phyloP scores from a whole-genome alignment of 2,888 invertebrate genomes.

The Apodemia mormo region DNA sequence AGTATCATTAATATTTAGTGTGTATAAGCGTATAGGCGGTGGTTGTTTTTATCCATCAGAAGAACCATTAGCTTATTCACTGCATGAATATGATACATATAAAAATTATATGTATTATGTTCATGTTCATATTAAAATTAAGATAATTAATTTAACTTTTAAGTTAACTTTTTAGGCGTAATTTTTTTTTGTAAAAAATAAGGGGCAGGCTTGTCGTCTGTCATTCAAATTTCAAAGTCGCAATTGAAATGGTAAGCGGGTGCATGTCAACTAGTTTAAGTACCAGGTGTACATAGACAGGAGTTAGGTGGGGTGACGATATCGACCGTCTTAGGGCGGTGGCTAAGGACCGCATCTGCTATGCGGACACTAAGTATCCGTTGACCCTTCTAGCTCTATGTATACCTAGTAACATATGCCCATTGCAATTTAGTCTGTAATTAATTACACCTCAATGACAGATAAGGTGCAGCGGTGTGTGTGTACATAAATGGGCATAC shows the following conservation, averaged over 20 bases:
- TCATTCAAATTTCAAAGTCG: no score
- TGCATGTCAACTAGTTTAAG: conserved; percentile 46
- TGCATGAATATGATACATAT: no score
- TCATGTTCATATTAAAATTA: no score
- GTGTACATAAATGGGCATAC: conserved; percentile 38
- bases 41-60: no score
- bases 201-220: neutral
- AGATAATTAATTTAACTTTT: no score
- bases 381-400: conserved; percentile 71
- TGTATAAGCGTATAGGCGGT: no score
- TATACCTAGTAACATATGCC: conserved; percentile 55
- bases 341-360: conserved; percentile 79
- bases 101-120: no score
- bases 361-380: conserved; percentile 78
- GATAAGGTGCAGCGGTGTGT: conserved; percentile 68
- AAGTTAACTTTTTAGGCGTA: neutral
- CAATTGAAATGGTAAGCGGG: conserved; percentile 19
- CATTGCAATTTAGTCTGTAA: conserved; percentile 67
- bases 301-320: conserved; percentile 72
- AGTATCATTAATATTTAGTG: no score
- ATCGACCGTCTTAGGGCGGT: conserved; percentile 80
- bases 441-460: conserved; percentile 77
- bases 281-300: conserved; percentile 76
- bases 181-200: neutral
- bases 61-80: no score